Conservation (phyloP, 2,113 vertebrate genomes). For the Eulacestoma nigropectus region DNA sequence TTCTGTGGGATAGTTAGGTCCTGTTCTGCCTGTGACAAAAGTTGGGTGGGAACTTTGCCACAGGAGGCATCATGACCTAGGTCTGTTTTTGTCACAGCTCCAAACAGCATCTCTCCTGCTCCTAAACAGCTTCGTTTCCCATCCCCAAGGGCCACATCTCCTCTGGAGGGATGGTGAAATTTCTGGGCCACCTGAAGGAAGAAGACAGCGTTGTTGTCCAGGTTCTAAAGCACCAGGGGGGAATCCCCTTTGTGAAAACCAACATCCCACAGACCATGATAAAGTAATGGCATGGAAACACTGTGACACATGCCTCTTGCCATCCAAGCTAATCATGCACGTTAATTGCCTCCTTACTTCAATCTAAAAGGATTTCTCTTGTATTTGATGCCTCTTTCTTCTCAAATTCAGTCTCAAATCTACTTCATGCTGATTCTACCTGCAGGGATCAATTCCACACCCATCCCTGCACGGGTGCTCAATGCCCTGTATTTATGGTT, state of each 20-base stretch:
- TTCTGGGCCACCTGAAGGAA: conserved; percentile 65
- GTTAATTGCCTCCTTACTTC: neutral
- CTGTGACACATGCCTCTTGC: neutral
- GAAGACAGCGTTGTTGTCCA: conserved; percentile 80
- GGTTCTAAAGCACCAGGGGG: conserved; percentile 87
- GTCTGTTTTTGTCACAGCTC: neutral
- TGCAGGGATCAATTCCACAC: neutral
- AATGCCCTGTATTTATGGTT: neutral
- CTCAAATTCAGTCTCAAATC: neutral
- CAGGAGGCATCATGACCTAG: neutral
- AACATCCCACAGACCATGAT: conserved; percentile 83
- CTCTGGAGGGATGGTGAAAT: conserved; percentile 73
- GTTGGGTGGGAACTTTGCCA: neutral
- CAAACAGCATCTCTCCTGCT: neutral
- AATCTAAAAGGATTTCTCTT: neutral
- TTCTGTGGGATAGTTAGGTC: neutral
- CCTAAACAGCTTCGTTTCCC: neutral
- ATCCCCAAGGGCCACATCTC: conserved; percentile 75
- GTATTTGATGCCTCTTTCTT: neutral
- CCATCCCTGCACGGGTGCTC: neutral
- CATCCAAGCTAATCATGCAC: neutral
- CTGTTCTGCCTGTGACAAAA: neutral
- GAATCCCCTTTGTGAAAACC: conserved; percentile 89
- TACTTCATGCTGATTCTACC: neutral
- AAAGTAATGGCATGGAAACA: conserved; percentile 63